These are phyloP conservation scores for Unio pictorum DNA, from an alignment of 2,888 invertebrate species.

Conservation along the genomic window DNA sequence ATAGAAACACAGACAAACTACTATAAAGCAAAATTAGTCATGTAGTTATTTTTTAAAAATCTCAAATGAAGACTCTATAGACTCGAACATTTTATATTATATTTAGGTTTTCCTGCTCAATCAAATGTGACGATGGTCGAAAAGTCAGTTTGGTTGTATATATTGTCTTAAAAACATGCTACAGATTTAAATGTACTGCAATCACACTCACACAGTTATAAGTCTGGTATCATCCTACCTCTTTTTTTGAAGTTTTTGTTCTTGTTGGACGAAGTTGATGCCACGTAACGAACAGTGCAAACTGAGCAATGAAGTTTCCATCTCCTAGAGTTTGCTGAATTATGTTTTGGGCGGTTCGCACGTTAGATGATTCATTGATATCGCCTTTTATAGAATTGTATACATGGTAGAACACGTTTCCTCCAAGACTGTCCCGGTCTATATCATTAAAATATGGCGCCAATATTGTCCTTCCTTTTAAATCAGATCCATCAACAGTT, in stretches of 20 bases:
- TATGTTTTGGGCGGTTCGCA: not conserved
- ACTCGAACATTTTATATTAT: too few species aligned
- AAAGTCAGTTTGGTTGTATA: too few species aligned
- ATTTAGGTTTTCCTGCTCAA: too few species aligned
- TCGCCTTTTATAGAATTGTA: not conserved
- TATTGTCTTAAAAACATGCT: not conserved
- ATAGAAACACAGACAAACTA: too few species aligned
- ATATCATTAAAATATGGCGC: slow-evolving; percentile 9
- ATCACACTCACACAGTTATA: too few species aligned
- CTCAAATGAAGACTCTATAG: too few species aligned
- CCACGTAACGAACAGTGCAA: slow-evolving; percentile 11
- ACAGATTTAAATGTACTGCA: not conserved
- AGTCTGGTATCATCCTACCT: not conserved
- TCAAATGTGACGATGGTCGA: too few species aligned
- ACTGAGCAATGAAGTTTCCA: not conserved
- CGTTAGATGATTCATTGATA: not conserved
- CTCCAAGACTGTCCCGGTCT: not conserved
- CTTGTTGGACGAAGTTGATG: slow-evolving; percentile 1
- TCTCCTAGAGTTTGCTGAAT: not conserved
- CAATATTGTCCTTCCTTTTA: not conserved
- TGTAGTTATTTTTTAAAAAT: too few species aligned
- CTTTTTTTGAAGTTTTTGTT: not conserved
- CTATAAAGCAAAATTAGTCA: too few species aligned
- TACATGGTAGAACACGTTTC: not conserved
- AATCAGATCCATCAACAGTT: not conserved